Conservation (phyloP, 1,140 invertebrate genomes). For the Tetraneura akinire region DNA sequence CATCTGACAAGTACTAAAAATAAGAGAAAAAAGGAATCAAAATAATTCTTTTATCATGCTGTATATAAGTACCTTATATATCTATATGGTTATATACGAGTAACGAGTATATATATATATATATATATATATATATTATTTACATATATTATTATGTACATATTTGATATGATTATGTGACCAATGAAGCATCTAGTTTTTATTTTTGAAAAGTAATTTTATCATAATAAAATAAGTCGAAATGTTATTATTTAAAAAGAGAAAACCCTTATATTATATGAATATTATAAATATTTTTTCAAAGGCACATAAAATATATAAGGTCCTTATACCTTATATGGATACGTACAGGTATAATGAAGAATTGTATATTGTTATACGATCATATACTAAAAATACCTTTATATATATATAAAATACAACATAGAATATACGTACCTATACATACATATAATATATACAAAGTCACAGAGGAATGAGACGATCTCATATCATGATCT, state of each 20-base stretch:
- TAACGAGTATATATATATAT: too few relatives aligned
- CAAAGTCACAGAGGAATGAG: not conserved
- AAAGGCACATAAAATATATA: too few relatives aligned
- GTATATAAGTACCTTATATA: too few relatives aligned
- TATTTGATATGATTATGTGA: not conserved
- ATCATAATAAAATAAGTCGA: slow-evolving; percentile 21
- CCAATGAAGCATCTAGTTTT: not conserved
- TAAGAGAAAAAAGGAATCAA: not conserved
- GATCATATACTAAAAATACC: too few relatives aligned
- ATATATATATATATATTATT: too few relatives aligned
- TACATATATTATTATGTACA: not conserved
- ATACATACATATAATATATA: not conserved
- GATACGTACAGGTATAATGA: too few relatives aligned
- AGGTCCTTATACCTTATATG: too few relatives aligned
- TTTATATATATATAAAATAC: too few relatives aligned
- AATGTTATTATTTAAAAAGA: slow-evolving; percentile 7
- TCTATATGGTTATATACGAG: too few relatives aligned
- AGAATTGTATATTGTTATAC: too few relatives aligned
- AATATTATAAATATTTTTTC: too few relatives aligned
- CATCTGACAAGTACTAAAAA: not conserved
- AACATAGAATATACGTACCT: not conserved
- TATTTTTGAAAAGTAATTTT: not conserved
- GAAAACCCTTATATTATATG: not conserved
- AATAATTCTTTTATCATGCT: not conserved
- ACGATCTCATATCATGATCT: not conserved